Base-by-base conservation (phyloP, 1,140 invertebrate species). In the Teleogryllus occipitalis region DNA sequence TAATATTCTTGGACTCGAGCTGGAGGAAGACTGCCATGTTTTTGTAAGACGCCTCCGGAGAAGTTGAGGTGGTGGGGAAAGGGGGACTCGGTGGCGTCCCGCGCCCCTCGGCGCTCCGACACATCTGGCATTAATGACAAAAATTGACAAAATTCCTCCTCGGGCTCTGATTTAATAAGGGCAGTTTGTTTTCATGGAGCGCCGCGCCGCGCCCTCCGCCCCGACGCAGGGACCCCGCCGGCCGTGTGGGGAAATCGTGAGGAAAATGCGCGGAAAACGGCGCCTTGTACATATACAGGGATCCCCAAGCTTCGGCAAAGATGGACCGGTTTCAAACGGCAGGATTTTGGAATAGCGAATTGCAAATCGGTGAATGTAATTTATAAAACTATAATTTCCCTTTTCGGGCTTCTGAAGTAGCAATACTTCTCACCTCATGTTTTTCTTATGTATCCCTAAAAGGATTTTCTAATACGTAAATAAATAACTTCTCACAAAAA, bases 41-140 rank as follows among this genome's bases (percentile, higher is more conserved):
- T 65, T 65, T 65, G 54, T 65, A 14, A 18, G 54, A 65, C 18
- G 10, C 54, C 18, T 65, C 10, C 54, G 27, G 5, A 39, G 27
- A 39, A 39, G 27, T 39, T 39, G 27, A 5, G 27, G 27, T 39
- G 27, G 27, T 39, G 27, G 27, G 27, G 27, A 5, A 39, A 39
- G 27, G 27, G 27, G 5, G 27, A 5, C 27, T 39, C 54, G 54
- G 18, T 1, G 54, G 54, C 10, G 18, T 2, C 54, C 10, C 10
- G 54, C 54, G 18, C 54, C 54, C 54, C 54, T 65, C 54, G 10
- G 10, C 54, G 54, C 54, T 65, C 54, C 54, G 18, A 65, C 54
- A 65, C 54, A 65, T 65, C 54, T 65, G 54, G 54, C 54, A 65
- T 65, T 65, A 65, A 65, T 65, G 54, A 65, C 54, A 65, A 65